Evolutionary conservation across 2,888 invertebrate species (phyloP).

Genomic region (Synanthedon myopaeformis): DNA sequence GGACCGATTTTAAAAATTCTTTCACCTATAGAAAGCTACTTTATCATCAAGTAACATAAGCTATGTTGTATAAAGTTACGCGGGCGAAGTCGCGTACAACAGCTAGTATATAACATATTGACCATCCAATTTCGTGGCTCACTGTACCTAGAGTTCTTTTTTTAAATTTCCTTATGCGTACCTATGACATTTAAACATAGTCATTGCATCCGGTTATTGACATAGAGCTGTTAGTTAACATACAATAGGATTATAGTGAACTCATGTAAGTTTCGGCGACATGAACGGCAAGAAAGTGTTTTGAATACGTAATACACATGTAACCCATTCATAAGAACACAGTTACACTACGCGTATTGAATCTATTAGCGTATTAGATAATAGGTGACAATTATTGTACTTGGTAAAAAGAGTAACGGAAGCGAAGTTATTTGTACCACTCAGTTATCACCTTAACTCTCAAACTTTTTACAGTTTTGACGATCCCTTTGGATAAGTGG

Average conservation of each 20-base stretch:
- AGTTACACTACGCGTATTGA: conserved; percentile 21
- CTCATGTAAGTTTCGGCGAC: conserved; percentile 6
- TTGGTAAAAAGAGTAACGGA: background rate
- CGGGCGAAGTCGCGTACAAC: too few relatives aligned
- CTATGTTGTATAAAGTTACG: too few relatives aligned
- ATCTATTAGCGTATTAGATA: conserved; percentile 13
- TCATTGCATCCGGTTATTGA: background rate
- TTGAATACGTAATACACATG: conserved; percentile 6
- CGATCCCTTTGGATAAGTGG: too few relatives aligned
- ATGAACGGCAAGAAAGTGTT: conserved; percentile 6
- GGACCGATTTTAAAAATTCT: too few relatives aligned
- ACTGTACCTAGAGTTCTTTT: too few relatives aligned
- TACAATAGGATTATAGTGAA: conserved; percentile 2
- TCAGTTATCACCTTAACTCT: too few relatives aligned
- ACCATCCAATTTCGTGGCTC: too few relatives aligned
- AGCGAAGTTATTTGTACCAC: too few relatives aligned
- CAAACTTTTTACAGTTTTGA: too few relatives aligned
- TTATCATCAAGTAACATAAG: too few relatives aligned
- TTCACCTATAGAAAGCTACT: too few relatives aligned
- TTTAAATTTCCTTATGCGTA: background rate
- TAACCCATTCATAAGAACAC: conserved; percentile 22
- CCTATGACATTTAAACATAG: background rate
- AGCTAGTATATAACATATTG: too few relatives aligned
- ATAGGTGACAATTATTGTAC: background rate
- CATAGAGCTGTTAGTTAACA: background rate